Percentiles rank a stretch among this genome's conserved stretches.
Evolutionary conservation across 2,888 invertebrate genomes (phyloP).

Genomic region (Ophion obscuratus): DNA sequence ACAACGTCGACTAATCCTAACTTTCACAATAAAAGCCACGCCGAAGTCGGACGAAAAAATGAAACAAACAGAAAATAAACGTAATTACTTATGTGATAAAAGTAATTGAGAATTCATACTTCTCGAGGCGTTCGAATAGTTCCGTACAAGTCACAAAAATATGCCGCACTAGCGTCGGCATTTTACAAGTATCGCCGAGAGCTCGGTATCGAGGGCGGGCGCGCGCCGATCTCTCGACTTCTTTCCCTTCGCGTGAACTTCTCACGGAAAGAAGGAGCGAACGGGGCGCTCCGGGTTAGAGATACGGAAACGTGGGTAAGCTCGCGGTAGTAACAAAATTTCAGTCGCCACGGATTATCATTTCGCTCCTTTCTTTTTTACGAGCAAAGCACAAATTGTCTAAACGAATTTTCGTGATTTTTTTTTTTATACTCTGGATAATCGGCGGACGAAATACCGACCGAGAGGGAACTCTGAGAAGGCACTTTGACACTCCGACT

Average conservation of each 20-base stretch:
- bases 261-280: not conserved
- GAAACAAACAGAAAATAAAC: slow-evolving; percentile 21
- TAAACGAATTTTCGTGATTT: slow-evolving; percentile 20
- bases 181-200: slow-evolving; percentile 53
- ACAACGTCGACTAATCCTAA: slow-evolving; percentile 15
- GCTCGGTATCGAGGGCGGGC: slow-evolving; percentile 18
- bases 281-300: not conserved
- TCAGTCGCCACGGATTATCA: slow-evolving; percentile 14
- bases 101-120: slow-evolving; percentile 70
- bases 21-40: not conserved
- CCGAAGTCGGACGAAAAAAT: not conserved
- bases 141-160: slow-evolving; percentile 70
- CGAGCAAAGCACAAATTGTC: slow-evolving; percentile 54
- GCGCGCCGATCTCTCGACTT: slow-evolving; percentile 27
- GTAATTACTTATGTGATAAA: slow-evolving; percentile 58
- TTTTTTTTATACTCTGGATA: slow-evolving; percentile 36
- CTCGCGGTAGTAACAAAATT: slow-evolving; percentile 28
- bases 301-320: not conserved
- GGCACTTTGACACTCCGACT: slow-evolving; percentile 43
- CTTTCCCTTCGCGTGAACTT: not conserved
- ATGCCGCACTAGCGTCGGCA: slow-evolving; percentile 65
- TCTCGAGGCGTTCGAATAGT: slow-evolving; percentile 67
- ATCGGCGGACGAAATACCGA: slow-evolving; percentile 17
- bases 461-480: slow-evolving; percentile 9
- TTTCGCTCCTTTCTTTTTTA: slow-evolving; percentile 1